Evolutionary conservation across 1,140 invertebrate genomes (phyloP), one percentile per base, ranked within the genome.

Genomic region (Neomicropteryx cornuta): DNA sequence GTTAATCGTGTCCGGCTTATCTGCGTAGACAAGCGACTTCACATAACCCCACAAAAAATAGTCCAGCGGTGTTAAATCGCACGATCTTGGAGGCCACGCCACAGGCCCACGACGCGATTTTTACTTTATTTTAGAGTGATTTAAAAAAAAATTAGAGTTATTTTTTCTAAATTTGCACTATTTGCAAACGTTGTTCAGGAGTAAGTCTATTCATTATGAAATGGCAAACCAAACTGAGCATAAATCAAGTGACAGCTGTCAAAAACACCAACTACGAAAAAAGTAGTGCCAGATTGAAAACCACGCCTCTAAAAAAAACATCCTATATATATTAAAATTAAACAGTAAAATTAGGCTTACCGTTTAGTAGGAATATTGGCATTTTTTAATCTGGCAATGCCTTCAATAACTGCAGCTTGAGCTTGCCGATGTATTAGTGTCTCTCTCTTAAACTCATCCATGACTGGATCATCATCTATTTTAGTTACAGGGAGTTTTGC

Each of bases 391-490:
- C 72, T 71, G 17, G 75, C 70, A 13, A 97, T 72, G 2, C 76
- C 86, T 48, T 87, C 78, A 2, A 92, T 45, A 5, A 89, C 86
- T 11, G 89, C 79, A 20, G 78, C 73, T 54, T 97, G 92, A 3
- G 92, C 94, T 68, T 96, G 92, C 38, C 89, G 70, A 55, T 96
- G 87, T 54, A 97, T 92, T 43, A 79, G 67, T 44, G 87, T 87
- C 68, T 97, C 93, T 28, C 92, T 69, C 55, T 86, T 83, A 51
- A 97, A 95, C 58, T 97, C 92, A 71, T 95, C 88, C n/a, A 94
- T 56, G 0, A 88, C 78, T 2, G 81, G 79, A 66, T 90, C 87
- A 34, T 86, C 77, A 2, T 71, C 67, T 1, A 77, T 69, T 4
- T 74, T 61, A 43, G 73, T 76, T 35, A 76, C 68, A 20, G 71